These are phyloP conservation scores for Gallinago undulata DNA, from an alignment of 2,113 vertebrate species.

Conservation along the genomic window DNA sequence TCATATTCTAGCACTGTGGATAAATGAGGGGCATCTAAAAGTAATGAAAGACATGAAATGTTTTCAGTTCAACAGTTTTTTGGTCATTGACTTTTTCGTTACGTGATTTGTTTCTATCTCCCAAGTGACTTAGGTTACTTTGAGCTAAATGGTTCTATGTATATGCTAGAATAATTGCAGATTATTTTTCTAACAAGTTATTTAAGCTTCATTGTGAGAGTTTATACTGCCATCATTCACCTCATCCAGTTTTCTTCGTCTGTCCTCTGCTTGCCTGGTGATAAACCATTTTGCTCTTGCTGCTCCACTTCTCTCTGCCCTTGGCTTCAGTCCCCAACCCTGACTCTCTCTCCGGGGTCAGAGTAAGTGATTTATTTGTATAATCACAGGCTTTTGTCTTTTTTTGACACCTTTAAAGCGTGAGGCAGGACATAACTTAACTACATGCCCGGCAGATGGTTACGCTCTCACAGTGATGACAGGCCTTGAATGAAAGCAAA, in stretches of 20 bases:
- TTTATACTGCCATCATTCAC: not conserved
- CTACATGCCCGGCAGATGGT: not conserved
- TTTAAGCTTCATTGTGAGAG: not conserved
- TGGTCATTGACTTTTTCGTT: not conserved
- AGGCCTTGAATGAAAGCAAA: slow-evolving; percentile 1
- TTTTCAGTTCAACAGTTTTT: not conserved
- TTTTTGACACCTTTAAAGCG: not conserved
- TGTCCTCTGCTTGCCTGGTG: not conserved
- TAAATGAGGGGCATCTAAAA: not conserved
- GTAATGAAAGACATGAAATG: accelerated
- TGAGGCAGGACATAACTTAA: not conserved
- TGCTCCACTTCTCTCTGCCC: not conserved
- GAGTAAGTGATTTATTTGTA: not conserved
- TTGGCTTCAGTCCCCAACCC: not conserved
- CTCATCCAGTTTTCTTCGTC: not conserved
- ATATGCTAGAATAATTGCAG: not conserved
- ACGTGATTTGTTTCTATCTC: not conserved
- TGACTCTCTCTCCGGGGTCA: not conserved
- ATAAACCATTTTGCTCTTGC: not conserved
- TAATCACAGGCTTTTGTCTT: not conserved
- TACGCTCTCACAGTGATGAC: not conserved
- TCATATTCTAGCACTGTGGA: not conserved
- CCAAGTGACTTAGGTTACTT: not conserved
- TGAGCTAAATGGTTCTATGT: not conserved
- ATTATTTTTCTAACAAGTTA: not conserved